These are phyloP conservation scores for Polyommatus iphigenia DNA, from an alignment of 2,888 invertebrate species.

Conservation along the genomic window DNA sequence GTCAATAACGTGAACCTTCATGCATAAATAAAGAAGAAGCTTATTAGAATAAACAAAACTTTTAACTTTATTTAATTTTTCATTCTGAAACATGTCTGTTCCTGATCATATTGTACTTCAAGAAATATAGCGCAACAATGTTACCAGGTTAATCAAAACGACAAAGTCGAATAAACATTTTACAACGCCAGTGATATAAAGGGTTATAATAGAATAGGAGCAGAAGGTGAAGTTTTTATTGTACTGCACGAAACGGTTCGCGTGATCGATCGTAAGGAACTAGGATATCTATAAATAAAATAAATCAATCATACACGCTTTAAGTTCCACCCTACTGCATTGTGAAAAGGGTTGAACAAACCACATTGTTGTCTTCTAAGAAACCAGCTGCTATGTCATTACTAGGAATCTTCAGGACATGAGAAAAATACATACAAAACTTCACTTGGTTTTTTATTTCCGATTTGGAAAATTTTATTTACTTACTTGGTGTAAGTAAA, in stretches of 20 bases:
- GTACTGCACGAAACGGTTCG: slow-evolving; percentile 14
- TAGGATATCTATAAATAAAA: slow-evolving; percentile 38
- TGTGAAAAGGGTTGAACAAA: slow-evolving; percentile 23
- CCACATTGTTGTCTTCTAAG: slow-evolving; percentile 5
- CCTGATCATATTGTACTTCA: not conserved
- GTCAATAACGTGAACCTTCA: not conserved
- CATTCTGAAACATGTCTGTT: not conserved
- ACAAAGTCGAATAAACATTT: slow-evolving; percentile 21
- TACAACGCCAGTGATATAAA: slow-evolving; percentile 4
- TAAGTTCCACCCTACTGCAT: slow-evolving; percentile 32
- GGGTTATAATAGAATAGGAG: slow-evolving; percentile 9
- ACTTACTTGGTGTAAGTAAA: not conserved
- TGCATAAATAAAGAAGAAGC: too few species aligned
- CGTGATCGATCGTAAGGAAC: slow-evolving; percentile 29
- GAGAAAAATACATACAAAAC: not conserved
- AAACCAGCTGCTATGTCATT: not conserved
- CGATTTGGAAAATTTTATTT: not conserved
- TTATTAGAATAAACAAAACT: too few species aligned
- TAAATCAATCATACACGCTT: slow-evolving; percentile 36
- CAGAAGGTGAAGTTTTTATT: slow-evolving; percentile 17
- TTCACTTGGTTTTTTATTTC: not conserved
- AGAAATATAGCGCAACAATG: not conserved
- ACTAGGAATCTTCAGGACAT: not conserved
- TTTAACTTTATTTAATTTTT: too few species aligned
- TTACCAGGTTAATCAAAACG: not conserved